Evolutionary conservation across 2,797 vertebrate species (phyloP).

Genomic region (Coccyzus lansbergi): DNA sequence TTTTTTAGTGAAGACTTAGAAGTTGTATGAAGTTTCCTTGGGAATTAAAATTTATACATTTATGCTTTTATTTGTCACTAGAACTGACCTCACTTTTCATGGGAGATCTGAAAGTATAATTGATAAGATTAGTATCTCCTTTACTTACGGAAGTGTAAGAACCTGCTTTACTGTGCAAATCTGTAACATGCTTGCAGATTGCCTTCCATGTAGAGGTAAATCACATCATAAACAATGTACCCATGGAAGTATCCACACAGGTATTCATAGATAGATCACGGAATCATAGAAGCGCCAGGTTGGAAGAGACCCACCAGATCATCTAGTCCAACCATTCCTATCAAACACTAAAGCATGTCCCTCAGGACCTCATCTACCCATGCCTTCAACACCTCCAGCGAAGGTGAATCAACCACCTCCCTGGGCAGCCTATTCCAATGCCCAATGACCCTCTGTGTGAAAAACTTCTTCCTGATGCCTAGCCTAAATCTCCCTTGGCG

Average conservation of each 20-base stretch:
- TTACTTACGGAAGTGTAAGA: background rate
- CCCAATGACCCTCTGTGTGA: no score
- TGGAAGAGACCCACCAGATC: no score
- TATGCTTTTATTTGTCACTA: background rate
- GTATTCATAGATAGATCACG: background rate
- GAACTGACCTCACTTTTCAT: background rate
- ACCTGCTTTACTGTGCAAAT: background rate
- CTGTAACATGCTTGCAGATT: background rate
- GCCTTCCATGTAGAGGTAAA: background rate
- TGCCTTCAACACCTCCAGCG: no score
- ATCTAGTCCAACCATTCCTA: no score
- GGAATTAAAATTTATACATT: background rate
- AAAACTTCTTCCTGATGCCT: no score
- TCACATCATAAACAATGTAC: background rate
- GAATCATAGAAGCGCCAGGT: no score
- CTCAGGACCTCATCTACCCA: no score
- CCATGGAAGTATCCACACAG: accelerated
- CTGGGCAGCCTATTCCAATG: no score
- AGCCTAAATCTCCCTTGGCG: no score
- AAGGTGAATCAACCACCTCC: no score
- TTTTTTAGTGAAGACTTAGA: background rate
- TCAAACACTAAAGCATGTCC: no score
- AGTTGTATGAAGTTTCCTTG: background rate
- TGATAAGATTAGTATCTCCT: background rate
- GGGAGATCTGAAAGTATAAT: background rate